Conservation (phyloP, 2,797 vertebrate genomes). For the Halcyon leucocephala region DNA sequence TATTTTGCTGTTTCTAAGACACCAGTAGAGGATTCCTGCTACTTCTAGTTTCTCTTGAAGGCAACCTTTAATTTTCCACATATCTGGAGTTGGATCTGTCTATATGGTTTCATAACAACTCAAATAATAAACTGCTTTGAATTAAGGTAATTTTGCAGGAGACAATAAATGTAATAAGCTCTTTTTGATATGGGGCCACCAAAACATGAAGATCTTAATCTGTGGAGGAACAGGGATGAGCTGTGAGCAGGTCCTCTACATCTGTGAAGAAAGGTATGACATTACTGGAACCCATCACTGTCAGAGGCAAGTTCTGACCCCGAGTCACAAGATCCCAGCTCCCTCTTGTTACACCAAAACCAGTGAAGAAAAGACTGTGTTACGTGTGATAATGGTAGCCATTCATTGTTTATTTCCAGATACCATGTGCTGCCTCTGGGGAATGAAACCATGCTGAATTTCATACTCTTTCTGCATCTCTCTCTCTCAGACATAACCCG, state of each 20-base stretch:
- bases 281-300: fast-evolving
- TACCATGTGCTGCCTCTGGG: neutral
- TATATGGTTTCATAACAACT: neutral
- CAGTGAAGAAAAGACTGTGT: neutral
- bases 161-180: neutral
- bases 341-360: neutral
- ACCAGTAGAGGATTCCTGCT: neutral
- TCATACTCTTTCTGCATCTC: neutral
- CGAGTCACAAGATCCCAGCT: neutral
- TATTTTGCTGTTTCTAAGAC: neutral
- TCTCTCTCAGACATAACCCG: neutral
- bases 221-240: neutral
- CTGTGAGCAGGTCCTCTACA: neutral
- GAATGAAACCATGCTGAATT: neutral
- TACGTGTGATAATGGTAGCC: neutral
- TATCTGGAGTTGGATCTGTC: neutral
- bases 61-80: neutral
- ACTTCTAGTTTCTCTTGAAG: neutral
- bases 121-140: neutral
- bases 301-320: neutral
- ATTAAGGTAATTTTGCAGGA: neutral
- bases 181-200: neutral
- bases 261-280: neutral
- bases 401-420: neutral
- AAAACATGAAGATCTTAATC: neutral